A percentile compares a stretch with the other conserved stretches of the same genome.
Evolutionary conservation across 2,888 invertebrate genomes (phyloP).

Genomic region (Cylloceria caligata): DNA sequence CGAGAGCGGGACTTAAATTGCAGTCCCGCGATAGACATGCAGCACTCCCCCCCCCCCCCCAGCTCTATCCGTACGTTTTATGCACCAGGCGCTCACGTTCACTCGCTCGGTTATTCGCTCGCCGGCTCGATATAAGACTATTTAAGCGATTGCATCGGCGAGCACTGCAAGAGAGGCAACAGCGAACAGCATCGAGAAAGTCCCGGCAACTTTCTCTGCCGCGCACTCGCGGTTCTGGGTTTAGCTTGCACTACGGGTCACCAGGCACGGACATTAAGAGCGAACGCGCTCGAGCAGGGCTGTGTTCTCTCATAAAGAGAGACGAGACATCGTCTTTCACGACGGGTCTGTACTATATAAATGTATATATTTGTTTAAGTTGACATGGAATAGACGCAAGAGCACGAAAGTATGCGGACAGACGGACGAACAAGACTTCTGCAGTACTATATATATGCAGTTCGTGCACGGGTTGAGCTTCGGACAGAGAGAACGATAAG

Average conservation of each 20-base stretch:
- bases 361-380: constrained; percentile 52
- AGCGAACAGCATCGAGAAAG: constrained; percentile 79
- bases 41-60: background rate
- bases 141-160: constrained; percentile 81
- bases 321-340: constrained; percentile 67
- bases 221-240: constrained; percentile 69
- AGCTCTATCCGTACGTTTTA: background rate
- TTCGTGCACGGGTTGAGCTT: constrained; percentile 50
- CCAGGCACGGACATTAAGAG: constrained; percentile 82
- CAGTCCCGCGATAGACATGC: constrained; percentile 13
- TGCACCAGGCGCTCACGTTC: constrained; percentile 8
- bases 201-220: constrained; percentile 82
- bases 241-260: constrained; percentile 83
- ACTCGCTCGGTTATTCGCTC: constrained; percentile 44
- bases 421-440: constrained; percentile 20
- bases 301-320: constrained; percentile 70
- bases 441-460: constrained; percentile 25
- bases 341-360: constrained; percentile 56
- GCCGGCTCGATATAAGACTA: constrained; percentile 71
- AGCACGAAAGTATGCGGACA: constrained; percentile 43
- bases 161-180: constrained; percentile 68
- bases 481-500: constrained; percentile 28
- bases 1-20: constrained; percentile 10
- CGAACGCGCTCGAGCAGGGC: constrained; percentile 72
- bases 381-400: constrained; percentile 50